Conservation (phyloP, 1,140 invertebrate genomes). For the Cydia fagiglandana region DNA sequence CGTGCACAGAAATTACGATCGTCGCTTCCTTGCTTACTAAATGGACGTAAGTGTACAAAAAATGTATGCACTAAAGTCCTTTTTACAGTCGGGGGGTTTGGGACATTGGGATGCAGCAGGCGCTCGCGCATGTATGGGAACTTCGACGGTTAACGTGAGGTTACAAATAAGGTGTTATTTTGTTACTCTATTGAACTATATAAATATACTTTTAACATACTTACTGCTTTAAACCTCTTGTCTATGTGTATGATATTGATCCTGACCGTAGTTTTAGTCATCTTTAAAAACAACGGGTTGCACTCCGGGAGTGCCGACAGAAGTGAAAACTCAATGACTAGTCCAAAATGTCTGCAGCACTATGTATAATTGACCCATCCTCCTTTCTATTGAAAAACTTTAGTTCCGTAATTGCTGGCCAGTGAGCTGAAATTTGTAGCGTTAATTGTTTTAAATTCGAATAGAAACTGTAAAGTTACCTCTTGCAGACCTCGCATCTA, state of each 20-base stretch:
- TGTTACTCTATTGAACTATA: slow-evolving; percentile 13
- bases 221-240: neutral
- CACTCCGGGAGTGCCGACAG: too few relatives aligned
- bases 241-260: neutral
- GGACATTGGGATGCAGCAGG: slow-evolving; percentile 3
- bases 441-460: too few relatives aligned
- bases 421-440: too few relatives aligned
- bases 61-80: neutral
- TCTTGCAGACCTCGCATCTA: too few relatives aligned
- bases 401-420: too few relatives aligned
- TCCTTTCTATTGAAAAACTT: too few relatives aligned
- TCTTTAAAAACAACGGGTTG: too few relatives aligned
- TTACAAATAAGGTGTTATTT: slow-evolving; percentile 23
- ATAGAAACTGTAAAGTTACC: too few relatives aligned
- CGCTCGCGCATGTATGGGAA: slow-evolving; percentile 27
- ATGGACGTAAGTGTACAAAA: neutral
- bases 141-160: neutral
- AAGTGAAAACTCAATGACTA: too few relatives aligned
- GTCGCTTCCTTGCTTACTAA: neutral
- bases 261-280: too few relatives aligned
- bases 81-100: neutral
- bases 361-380: too few relatives aligned
- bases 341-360: too few relatives aligned
- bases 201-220: neutral
- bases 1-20: slow-evolving; percentile 19